These are phyloP conservation scores for Datnioides undecimradiatus DNA, from an alignment of 2,113 vertebrate genomes.

Conservation along the genomic window DNA sequence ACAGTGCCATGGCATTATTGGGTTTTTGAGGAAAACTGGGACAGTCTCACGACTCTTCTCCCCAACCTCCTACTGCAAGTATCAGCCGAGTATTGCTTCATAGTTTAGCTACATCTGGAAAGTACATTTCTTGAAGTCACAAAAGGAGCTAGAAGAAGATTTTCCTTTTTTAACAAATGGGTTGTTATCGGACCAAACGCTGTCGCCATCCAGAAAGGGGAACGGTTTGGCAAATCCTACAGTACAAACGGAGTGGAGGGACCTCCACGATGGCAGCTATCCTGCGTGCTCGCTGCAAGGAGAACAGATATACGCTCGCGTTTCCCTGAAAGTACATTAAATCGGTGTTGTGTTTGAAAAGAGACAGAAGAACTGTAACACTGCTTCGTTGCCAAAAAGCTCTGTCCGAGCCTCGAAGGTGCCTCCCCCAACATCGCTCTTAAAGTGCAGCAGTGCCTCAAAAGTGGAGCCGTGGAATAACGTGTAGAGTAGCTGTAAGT, in stretches of 20 bases:
- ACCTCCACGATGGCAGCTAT: background rate
- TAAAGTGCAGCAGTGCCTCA: conserved; percentile 80
- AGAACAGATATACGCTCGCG: background rate
- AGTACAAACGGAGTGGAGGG: background rate
- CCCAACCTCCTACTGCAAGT: background rate
- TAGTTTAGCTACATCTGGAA: conserved; percentile 5
- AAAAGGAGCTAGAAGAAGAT: conserved; percentile 23
- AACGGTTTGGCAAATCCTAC: conserved; percentile 41
- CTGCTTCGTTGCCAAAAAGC: background rate
- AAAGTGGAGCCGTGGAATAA: conserved; percentile 28
- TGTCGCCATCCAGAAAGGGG: background rate
- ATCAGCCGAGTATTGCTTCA: conserved; percentile 31
- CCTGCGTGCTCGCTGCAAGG: background rate
- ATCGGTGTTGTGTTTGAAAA: background rate
- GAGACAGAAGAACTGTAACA: background rate
- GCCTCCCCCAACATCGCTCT: conserved; percentile 6
- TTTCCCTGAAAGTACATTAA: conserved; percentile 3
- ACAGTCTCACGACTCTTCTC: background rate
- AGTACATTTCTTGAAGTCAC: conserved; percentile 7
- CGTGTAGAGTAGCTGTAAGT: too few relatives aligned
- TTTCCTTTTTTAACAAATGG: conserved; percentile 7
- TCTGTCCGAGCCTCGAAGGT: background rate
- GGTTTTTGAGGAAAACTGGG: background rate
- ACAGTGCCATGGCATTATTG: background rate
- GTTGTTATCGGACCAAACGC: conserved; percentile 11